phyloP scores from a whole-genome alignment of 2,888 invertebrate species.

The Adelognathus sp. region DNA sequence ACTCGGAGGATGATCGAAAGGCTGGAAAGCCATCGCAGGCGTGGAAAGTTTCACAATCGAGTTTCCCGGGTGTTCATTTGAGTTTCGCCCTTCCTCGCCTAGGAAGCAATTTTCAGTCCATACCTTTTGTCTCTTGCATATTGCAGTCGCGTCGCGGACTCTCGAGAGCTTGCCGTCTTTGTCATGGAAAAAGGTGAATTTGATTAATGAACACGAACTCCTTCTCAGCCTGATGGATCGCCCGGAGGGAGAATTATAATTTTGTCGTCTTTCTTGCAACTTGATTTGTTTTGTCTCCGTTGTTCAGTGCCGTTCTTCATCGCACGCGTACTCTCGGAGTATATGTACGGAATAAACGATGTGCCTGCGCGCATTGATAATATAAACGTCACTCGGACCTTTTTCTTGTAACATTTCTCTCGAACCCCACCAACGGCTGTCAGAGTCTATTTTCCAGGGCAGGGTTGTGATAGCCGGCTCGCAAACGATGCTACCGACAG shows the following conservation, averaged over 20 bases:
- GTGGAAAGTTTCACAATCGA: constrained; percentile 2
- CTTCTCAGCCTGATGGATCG: background rate
- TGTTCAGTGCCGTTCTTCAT: no score
- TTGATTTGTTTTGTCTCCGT: constrained; percentile 9
- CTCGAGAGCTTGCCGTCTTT: background rate
- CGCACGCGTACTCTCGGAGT: background rate
- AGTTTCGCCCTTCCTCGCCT: background rate
- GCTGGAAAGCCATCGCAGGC: background rate
- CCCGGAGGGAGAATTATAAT: background rate
- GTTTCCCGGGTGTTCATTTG: background rate
- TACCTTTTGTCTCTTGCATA: constrained; percentile 14
- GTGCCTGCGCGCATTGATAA: constrained; percentile 32
- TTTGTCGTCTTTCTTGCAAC: background rate
- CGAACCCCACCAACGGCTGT: background rate
- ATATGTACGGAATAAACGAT: background rate
- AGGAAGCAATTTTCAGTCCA: background rate
- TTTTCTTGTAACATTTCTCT: constrained; percentile 9
- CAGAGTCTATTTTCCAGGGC: constrained; percentile 30
- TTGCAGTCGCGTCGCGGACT: constrained; percentile 9
- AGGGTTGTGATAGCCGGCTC: constrained; percentile 9
- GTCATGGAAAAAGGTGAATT: constrained; percentile 5
- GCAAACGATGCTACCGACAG: constrained; percentile 23
- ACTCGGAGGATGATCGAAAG: background rate
- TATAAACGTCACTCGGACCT: constrained; percentile 18
- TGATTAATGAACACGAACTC: constrained; percentile 40